These are phyloP conservation scores for Syritta pipiens DNA, from an alignment of 2,888 invertebrate species.

Conservation along the genomic window DNA sequence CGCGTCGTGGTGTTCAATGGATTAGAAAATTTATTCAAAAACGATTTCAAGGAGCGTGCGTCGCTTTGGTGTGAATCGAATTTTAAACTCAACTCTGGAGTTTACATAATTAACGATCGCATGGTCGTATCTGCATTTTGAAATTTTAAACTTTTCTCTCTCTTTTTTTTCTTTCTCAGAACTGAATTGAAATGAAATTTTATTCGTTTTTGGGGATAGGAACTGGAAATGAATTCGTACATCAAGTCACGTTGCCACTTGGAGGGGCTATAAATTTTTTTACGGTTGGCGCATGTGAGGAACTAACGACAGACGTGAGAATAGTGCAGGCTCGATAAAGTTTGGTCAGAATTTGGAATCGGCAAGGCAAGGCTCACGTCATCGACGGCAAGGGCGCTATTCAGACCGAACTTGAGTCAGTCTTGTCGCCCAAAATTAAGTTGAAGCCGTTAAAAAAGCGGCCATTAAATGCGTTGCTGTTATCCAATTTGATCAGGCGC, in stretches of 20 bases:
- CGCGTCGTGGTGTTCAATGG: slow-evolving; percentile 58
- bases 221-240: not conserved
- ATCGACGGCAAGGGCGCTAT: not conserved
- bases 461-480: no score
- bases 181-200: slow-evolving; percentile 1
- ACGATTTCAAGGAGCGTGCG: slow-evolving; percentile 68
- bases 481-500: no score
- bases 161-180: slow-evolving; percentile 6
- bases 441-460: no score
- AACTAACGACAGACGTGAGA: not conserved
- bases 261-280: slow-evolving; percentile 15
- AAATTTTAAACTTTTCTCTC: no score
- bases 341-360: no score
- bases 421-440: no score
- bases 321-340: not conserved
- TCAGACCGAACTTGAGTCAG: not conserved
- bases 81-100: slow-evolving; percentile 51
- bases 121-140: slow-evolving; percentile 17
- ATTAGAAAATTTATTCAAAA: slow-evolving; percentile 69
- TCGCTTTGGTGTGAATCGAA: slow-evolving; percentile 64
- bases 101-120: slow-evolving; percentile 36
- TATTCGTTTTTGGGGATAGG: not conserved
- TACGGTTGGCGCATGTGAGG: not conserved
- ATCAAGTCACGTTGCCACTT: slow-evolving; percentile 26
- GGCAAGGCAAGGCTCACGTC: no score